Evolutionary conservation across 2,797 vertebrate genomes (phyloP), one percentile per base, ranked within the genome.

Genomic region (Sebastes reedi): DNA sequence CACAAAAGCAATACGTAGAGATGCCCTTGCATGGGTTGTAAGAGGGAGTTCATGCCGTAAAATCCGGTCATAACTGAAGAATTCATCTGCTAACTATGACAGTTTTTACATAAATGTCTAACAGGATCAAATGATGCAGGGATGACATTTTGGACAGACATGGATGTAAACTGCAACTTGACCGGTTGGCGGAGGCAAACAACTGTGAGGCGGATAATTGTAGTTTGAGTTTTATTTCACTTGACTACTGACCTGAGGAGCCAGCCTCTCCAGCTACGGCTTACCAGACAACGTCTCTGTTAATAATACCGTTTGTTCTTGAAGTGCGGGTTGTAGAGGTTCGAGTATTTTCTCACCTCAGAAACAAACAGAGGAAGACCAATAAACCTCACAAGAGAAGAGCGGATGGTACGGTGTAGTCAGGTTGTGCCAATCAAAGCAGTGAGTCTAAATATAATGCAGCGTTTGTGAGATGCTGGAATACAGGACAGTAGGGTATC

Each of bases 81-180:
- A n/a, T 20, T 54, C 52, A n/a, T 54, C 20, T n/a, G 52, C 8
- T 54, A 22, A 54, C 7, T n/a, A 10, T 54, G 18, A n/a, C 20
- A 54, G 0, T 18, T 22, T 54, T 0, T 18, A 54, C 52, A 54
- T 16, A 54, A n/a, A 22, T 54, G 52, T 54, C 52, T 22, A 54
- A 54, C 0, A 11, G n/a, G 46, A 20, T 50, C 18, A 0, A 50
- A 54, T 54, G 0, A 54, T n/a, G n/a, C 10, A 54, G 52, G 0
- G 52, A 22, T n/a, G 52, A 54, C 0, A 54, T 54, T 22, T 54
- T n/a, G 9, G n/a, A 22, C n/a, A 54, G 50, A 54, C 50, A n/a
- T 54, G 20, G 50, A 54, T 54, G 52, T 11, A 54, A 54, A 54
- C 50, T 52, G 20, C 50, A 52, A 4, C 52, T 54, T 54, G 1